Percentiles rank a stretch among this genome's conserved stretches.
phyloP scores from a whole-genome alignment of 2,888 invertebrate species.

The Philonicus albiceps region DNA sequence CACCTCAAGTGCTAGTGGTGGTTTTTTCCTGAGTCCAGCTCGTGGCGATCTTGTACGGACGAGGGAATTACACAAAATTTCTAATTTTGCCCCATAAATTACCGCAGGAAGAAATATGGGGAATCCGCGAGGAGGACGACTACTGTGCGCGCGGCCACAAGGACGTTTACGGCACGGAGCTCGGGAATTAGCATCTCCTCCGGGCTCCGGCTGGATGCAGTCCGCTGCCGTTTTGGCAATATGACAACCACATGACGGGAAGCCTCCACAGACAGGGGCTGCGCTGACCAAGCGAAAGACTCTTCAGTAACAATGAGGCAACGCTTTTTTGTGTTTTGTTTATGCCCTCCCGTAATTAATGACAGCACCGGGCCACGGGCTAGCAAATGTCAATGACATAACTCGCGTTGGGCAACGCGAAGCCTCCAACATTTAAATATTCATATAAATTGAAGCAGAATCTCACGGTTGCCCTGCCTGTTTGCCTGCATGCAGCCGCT shows the following conservation, averaged over 20 bases:
- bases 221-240: slow-evolving; percentile 22
- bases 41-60: slow-evolving; percentile 26
- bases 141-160: neutral
- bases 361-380: slow-evolving; percentile 30
- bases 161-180: neutral
- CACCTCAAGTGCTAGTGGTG: neutral
- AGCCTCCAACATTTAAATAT: slow-evolving; percentile 41
- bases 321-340: neutral
- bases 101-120: slow-evolving; percentile 5
- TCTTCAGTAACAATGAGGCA: neutral
- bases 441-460: slow-evolving; percentile 43
- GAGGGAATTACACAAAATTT: slow-evolving; percentile 47
- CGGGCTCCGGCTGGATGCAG: neutral
- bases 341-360: neutral
- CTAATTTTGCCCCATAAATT: slow-evolving; percentile 48
- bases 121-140: neutral
- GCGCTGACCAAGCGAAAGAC: neutral
- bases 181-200: neutral
- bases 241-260: slow-evolving; percentile 32
- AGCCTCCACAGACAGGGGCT: neutral
- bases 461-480: neutral
- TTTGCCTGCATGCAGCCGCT: neutral
- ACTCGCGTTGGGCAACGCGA: slow-evolving; percentile 45
- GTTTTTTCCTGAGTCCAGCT: neutral
- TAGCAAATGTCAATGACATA: slow-evolving; percentile 48